Evolutionary conservation across 1,140 invertebrate genomes (phyloP), one percentile per base, ranked within the genome.

Genomic region (Drosophila pectinifera): DNA sequence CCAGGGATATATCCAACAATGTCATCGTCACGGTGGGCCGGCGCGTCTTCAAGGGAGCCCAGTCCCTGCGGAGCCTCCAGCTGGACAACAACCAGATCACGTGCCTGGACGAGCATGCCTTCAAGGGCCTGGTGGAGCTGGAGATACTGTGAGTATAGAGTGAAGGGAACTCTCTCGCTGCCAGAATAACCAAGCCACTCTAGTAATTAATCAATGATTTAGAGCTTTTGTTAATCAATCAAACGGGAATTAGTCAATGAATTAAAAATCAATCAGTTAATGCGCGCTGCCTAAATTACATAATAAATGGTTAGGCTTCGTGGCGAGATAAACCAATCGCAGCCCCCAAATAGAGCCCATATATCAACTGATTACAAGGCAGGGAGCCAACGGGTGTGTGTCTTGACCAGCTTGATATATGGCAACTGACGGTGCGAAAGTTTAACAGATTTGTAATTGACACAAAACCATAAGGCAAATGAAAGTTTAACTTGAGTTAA

Each of bases 41-140:
- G 45, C 96, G 97, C 68, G 97, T 97, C 10, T 94, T 99, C 45
- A 94, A 96, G 85, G 98, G 98, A 20, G 95, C 97, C 14, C 94
- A 95, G 8, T 94, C 95, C 1, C 91, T 98, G 48, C 96, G 95
- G 91, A 97, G 96, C 90, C 93, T 98, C 93, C 96, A 98, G 93
- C 93, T 99, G 74, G 98, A 99, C 92, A 97, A 98, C 92, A 99
- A 99, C 93, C 95, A 96, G 80, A 93, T 99, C 67, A 97, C 96
- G 11, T 99, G 98, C 91, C 95, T 99, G 78, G 98, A 98, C 78
- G 97, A 98, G 84, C 95, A 95, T 72, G 96, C 97, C 1, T 94
- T 99, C 51, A 95, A 95, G 90, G 95, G 95, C 46, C 92, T 98
- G 48, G 55, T 95, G 88, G 96, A 97, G 76, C 93, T 98, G 83